phyloP scores from a whole-genome alignment of 2,797 vertebrate genomes.

The Urophycis tenuis region DNA sequence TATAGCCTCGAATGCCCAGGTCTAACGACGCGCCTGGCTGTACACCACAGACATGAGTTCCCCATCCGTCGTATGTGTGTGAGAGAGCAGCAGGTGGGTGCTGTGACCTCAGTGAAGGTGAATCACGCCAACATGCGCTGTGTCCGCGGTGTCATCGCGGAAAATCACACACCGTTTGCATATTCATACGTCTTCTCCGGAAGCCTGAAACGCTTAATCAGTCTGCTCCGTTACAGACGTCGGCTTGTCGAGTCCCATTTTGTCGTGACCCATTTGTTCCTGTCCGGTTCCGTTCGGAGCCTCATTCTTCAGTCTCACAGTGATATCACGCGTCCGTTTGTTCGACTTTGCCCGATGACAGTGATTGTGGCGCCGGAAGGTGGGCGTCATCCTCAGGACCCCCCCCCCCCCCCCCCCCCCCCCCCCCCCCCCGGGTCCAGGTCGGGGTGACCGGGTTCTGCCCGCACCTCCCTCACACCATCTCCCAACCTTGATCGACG shows the following conservation, averaged over 20 bases:
- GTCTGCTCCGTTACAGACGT: slow-evolving; percentile 30
- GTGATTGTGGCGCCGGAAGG: slow-evolving; percentile 4
- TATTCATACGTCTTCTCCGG: slow-evolving; percentile 30
- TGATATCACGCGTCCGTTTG: not conserved
- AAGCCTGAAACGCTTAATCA: slow-evolving; percentile 26
- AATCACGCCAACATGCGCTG: not conserved
- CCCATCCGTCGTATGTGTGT: not conserved
- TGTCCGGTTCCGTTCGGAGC: slow-evolving; percentile 21
- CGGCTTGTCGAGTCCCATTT: slow-evolving; percentile 28
- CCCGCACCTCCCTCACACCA: too few relatives aligned
- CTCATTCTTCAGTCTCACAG: slow-evolving; percentile 12
- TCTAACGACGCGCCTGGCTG: too few relatives aligned
- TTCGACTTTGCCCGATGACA: not conserved
- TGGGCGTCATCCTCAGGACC: too few relatives aligned
- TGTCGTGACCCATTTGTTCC: slow-evolving; percentile 36
- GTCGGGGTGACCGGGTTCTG: too few relatives aligned
- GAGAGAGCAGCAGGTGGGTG: not conserved
- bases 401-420: too few relatives aligned
- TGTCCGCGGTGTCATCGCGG: not conserved
- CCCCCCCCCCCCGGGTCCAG: too few relatives aligned
- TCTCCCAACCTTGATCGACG: not conserved
- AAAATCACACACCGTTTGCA: slow-evolving; percentile 34
- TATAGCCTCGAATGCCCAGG: too few relatives aligned
- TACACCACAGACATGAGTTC: not conserved
- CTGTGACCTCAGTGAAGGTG: not conserved